Percentiles rank a stretch among this genome's conserved stretches.
phyloP scores from a whole-genome alignment of 1,140 invertebrate genomes.

The Dysdera silvatica region DNA sequence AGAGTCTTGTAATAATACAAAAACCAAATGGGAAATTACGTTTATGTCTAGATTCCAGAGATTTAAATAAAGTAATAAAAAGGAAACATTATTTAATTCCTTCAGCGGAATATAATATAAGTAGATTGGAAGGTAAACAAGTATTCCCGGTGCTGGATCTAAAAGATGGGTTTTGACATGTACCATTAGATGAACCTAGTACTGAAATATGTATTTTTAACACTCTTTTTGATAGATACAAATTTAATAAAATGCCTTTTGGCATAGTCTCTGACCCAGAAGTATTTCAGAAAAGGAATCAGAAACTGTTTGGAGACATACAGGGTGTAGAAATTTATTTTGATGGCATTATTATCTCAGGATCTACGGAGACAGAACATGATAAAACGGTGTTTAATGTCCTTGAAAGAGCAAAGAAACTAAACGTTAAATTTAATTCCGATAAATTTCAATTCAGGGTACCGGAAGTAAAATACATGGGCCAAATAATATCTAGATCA shows the following conservation, averaged over 20 bases:
- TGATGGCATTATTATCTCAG: constrained; percentile 12
- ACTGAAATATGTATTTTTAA: constrained; percentile 18
- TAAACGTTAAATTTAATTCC: constrained; percentile 12
- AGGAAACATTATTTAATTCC: constrained; percentile 1
- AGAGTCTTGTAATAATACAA: background rate
- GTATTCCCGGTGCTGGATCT: constrained; percentile 10
- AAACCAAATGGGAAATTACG: background rate
- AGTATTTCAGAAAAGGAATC: constrained; percentile 8
- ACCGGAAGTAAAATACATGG: constrained; percentile 21
- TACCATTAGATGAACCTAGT: constrained; percentile 1
- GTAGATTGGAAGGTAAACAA: constrained; percentile 3
- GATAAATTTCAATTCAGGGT: constrained; percentile 21
- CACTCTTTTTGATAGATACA: constrained; percentile 37
- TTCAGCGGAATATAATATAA: constrained; percentile 4
- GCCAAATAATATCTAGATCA: constrained; percentile 9
- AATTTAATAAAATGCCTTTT: constrained; percentile 45
- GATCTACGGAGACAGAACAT: background rate
- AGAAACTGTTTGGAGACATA: constrained; percentile 16
- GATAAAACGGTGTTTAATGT: constrained; percentile 2
- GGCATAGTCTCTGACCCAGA: constrained; percentile 46
- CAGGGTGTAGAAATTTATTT: constrained; percentile 3
- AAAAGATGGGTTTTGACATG: constrained; percentile 13
- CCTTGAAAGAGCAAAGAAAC: constrained; percentile 1
- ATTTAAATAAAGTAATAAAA: constrained; percentile 8
- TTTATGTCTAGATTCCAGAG: background rate